Percentiles rank a stretch among this genome's conserved stretches.
Conservation (phyloP, 2,888 invertebrate genomes). For the Tetragonisca angustula region DNA sequence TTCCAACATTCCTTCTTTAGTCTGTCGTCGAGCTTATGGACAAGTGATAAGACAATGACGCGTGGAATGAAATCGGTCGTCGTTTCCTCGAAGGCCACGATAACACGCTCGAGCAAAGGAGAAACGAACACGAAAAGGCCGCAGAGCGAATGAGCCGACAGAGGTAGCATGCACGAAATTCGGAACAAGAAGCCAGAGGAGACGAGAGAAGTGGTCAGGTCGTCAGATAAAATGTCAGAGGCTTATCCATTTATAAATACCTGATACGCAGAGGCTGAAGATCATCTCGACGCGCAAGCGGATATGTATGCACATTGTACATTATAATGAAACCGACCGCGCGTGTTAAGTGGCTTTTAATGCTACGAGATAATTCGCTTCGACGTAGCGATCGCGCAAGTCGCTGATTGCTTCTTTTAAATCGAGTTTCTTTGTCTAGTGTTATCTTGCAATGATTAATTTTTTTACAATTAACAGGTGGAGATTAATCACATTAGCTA, state of each 20-base stretch:
- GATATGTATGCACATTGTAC: too few relatives aligned
- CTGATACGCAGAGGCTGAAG: conserved; percentile 77
- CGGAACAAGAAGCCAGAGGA: conserved; percentile 7
- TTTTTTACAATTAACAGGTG: neutral
- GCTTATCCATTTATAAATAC: conserved; percentile 64
- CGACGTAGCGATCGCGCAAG: neutral
- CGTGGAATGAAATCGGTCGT: too few relatives aligned
- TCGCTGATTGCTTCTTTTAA: neutral
- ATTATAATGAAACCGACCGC: neutral
- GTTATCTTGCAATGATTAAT: neutral
- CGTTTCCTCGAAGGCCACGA: neutral
- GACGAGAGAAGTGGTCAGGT: conserved; percentile 38
- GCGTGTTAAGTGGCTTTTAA: neutral
- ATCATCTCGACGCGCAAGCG: conserved; percentile 77
- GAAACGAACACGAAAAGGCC: neutral
- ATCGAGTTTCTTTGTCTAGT: neutral
- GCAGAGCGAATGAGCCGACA: neutral
- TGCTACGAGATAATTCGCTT: neutral
- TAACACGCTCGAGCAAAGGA: neutral
- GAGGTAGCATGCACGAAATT: conserved; percentile 16
- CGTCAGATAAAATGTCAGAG: conserved; percentile 11
- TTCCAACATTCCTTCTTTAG: conserved; percentile 71
- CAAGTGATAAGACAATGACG: conserved; percentile 39
- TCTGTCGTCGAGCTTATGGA: conserved; percentile 64
- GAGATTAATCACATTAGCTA: neutral